Evolutionary conservation across 1,140 invertebrate species (phyloP), one percentile per base, ranked within the genome.

Genomic region (Meloidogyne hapla): DNA sequence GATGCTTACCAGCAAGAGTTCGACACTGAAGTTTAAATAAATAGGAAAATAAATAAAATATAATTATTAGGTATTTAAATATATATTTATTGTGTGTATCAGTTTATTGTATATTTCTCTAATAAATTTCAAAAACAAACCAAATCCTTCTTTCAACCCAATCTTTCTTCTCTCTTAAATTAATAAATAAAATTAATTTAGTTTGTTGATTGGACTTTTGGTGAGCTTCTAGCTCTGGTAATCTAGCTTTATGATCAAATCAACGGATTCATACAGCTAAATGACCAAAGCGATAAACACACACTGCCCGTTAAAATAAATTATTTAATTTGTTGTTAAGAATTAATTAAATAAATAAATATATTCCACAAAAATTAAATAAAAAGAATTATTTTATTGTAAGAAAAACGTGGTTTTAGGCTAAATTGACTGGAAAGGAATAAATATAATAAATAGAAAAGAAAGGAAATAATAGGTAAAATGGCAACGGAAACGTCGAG

Each of bases 401-500:
- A 56, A n/a, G 4, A 18, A 21, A 56, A 56, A 56, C 48, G 48
- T 56, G 48, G 45, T 48, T 48, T 48, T 48, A n/a, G n/a, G 33
- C 33, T 9, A n/a, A 56, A 56, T 69, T 23, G 28, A 69, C 28
- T 69, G 21, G 25, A 45, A 40, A 28, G 28, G 38, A 4, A 45
- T n/a, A 21, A 15, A 33, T 26, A n/a, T 10, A 13, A 15, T 10
- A 56, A 15, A 18, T 68, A 13, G 9, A 56, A 42, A 21, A 45
- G 28, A 28, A 26, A 70, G 33, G 28, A 18, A 25, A 45, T 40
- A 56, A 56, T 26, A 70, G 61, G 68, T 70, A 61, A 61, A 33
- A 45, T 42, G 67, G 67, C 10, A 48, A 48, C 23, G 67, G 67
- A 69, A 56, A 56, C 48, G 48, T 56, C 48, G 48, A 56, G 48